These are phyloP conservation scores for Calameuta idolon DNA, from an alignment of 2,888 invertebrate genomes.

Conservation along the genomic window DNA sequence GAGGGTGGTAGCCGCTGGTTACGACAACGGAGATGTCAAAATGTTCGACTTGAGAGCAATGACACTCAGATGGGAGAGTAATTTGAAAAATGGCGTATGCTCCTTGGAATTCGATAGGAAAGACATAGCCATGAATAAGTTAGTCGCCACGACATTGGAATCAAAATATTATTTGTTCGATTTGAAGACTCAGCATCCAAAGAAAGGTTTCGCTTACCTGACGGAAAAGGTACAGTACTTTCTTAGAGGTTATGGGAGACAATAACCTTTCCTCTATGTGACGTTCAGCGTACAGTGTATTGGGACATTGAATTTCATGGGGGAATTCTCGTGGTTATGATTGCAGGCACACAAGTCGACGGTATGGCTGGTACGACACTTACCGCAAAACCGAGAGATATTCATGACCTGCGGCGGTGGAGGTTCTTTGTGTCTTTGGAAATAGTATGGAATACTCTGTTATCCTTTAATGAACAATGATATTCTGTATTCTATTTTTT, in stretches of 20 bases:
- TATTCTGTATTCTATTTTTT: neutral
- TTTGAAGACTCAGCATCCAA: conserved; percentile 86
- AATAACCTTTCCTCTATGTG: neutral
- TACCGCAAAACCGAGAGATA: conserved; percentile 94
- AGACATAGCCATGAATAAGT: conserved; percentile 95
- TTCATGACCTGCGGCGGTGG: conserved; percentile 92
- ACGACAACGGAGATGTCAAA: conserved; percentile 96
- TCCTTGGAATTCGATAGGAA: conserved; percentile 90
- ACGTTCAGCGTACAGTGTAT: neutral
- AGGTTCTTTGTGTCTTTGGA: conserved; percentile 94
- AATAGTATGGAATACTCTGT: conserved; percentile 79
- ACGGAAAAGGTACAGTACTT: conserved; percentile 69
- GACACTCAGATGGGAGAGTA: conserved; percentile 89
- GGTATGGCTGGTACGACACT: conserved; percentile 88
- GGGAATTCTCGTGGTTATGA: neutral
- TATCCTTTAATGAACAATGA: neutral
- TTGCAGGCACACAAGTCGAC: conserved; percentile 76
- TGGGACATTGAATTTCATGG: neutral
- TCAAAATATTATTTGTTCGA: conserved; percentile 92
- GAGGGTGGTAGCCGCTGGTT: conserved; percentile 89
- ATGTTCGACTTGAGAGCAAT: conserved; percentile 90
- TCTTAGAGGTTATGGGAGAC: neutral
- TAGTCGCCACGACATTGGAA: conserved; percentile 91
- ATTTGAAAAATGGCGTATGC: conserved; percentile 92
- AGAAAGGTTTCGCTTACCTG: conserved; percentile 82